Conservation (phyloP, 1,140 invertebrate genomes). For the Rhizoglyphus robini region DNA sequence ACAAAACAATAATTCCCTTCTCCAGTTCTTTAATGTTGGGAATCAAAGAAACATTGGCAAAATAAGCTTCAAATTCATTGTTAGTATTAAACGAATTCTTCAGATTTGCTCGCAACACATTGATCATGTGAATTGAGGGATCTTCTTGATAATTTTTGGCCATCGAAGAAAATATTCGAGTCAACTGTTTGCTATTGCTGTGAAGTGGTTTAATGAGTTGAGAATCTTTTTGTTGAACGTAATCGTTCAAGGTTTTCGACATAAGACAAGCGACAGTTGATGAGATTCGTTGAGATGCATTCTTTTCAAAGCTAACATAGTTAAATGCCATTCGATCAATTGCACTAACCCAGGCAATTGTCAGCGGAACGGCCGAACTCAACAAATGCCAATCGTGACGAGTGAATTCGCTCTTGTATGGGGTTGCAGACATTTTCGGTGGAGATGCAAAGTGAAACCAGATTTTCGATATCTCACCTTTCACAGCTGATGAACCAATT, state of each 20-base stretch:
- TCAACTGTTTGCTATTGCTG: slow-evolving; percentile 65
- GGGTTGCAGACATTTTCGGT: slow-evolving; percentile 74
- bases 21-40: slow-evolving; percentile 75
- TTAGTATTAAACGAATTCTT: slow-evolving; percentile 49
- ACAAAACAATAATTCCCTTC: slow-evolving; percentile 76
- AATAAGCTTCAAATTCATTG: slow-evolving; percentile 60
- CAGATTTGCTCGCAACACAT: slow-evolving; percentile 71
- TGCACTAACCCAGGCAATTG: slow-evolving; percentile 94
- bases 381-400: slow-evolving; percentile 89
- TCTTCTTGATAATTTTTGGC: slow-evolving; percentile 85
- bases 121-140: slow-evolving; percentile 83
- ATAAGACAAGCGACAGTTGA: slow-evolving; percentile 82
- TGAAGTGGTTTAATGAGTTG: slow-evolving; percentile 50
- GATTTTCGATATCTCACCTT: slow-evolving; percentile 68
- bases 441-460: slow-evolving; percentile 98
- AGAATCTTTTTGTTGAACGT: slow-evolving; percentile 41
- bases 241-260: slow-evolving; percentile 59
- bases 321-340: slow-evolving; percentile 71
- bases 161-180: slow-evolving; percentile 57
- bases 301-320: slow-evolving; percentile 58
- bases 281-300: slow-evolving; percentile 46
- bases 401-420: slow-evolving; percentile 80
- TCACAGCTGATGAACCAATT: slow-evolving; percentile 37
- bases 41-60: slow-evolving; percentile 56
- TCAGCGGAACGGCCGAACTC: slow-evolving; percentile 85